Evolutionary conservation across 2,888 invertebrate genomes (phyloP), one percentile per base, ranked within the genome.

Genomic region (Gibbula magus): DNA sequence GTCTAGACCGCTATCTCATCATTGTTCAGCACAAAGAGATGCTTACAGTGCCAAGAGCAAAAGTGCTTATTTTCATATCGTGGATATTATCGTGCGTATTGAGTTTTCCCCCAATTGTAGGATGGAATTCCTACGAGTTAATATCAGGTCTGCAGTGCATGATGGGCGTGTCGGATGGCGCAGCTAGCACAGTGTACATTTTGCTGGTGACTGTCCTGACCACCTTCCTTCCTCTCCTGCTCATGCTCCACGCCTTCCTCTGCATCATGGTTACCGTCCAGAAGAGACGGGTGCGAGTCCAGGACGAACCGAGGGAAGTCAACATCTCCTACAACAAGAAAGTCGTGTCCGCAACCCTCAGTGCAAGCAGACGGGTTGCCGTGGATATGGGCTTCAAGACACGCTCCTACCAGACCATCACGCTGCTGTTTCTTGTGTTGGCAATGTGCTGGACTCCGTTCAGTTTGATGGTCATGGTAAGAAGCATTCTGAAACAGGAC

Each of bases 381-480:
- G 86, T 88, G 18, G 89, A 90, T 78, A 85, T 90, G 75, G 86
- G 86, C 32, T 90, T 90, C 76, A 91, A 91, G 78, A 88, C 89
- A 4, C 82, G 89, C 35, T 87, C 91, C 1, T 91, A 91, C 79
- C 88, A 89, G 54, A 91, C 91, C 7, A 89, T 92, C 51, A 67
- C 90, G 13, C 83, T 89, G 16, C 78, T 92, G 10, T 91, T 86
- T 76, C 45, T 89, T 0, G 84, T 86, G 1, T 84, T 88, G 22
- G 51, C 88, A 2, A 22, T 86, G 5, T 91, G 90, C 79, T 90
- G 91, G 86, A 22, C 85, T 0, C 91, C 91, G 0, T 89, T 88
- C 77, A 84, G 86, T 22, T 61, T 88, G 0, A 80, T 85, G 2
- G 45, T 84, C 2, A 79, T 89, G 22, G 75, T 85, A 0, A 81